Base-by-base conservation (phyloP, 92 coral and sea anemone species). In the Bergia sp. region DNA sequence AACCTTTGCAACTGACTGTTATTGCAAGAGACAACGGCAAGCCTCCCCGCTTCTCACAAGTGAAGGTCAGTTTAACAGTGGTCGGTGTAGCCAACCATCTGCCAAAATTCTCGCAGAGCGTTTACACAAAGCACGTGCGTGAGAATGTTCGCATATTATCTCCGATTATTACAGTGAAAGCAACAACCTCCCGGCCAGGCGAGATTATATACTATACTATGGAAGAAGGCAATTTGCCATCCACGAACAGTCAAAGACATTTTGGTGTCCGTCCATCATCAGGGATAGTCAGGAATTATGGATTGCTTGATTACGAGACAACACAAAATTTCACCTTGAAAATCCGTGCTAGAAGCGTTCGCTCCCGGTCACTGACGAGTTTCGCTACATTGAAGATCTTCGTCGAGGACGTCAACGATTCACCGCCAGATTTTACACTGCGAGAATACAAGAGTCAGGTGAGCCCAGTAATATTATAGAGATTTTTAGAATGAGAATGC, bases 351-450 rank as follows among this genome's bases (percentile, higher is more conserved):
- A 92, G 93, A 78, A 96, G 89, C 41, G 79, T 80, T 12, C 85
- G 92, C 8, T 88, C 89, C 73, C 96, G 94, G 3, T 96, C 94
- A 7, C 94, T 94, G 11, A 89, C 91, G 15, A 89, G 96, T 61
- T 95, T 85, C 55, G 90, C 97, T 15, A 93, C 93, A 12, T 82
- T 97, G 37, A 92, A 94, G 65, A 94, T 97, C 86, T 85, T 90
- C 82, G 87, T 97, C 44, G 92, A 94, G 43, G 99, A 97, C 49
- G 95, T 97, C 36, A 97, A 97, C 85, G 99, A 97, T 82, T 95
- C 97, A 21, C 95, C 98, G 0, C 99, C 99, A 47, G 97, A 95
- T 78, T 97, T 97, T 77, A 87, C 93, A 36, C 89, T 92, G 77
- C 89, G 92, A 36, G 87, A 91, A 43, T 97, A 95, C 73, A 93